phyloP scores from a whole-genome alignment of 2,797 vertebrate genomes.

The Poecilia gillii region DNA sequence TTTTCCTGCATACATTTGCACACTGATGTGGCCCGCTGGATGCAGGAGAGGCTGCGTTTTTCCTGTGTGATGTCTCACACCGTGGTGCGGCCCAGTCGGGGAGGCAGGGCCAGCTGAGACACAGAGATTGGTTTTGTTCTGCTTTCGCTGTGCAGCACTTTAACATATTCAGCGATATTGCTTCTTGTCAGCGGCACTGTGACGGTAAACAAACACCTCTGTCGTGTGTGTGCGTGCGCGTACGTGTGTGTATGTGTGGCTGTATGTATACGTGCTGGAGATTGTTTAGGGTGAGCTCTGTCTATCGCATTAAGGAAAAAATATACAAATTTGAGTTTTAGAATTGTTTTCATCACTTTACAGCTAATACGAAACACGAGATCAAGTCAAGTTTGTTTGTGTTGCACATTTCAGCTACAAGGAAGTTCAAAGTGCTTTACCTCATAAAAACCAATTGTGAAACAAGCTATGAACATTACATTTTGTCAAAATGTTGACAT shows the following conservation, averaged over 20 bases:
- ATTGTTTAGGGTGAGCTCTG: constrained; percentile 6
- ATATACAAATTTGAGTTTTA: constrained; percentile 2
- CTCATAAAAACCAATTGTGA: too few species aligned
- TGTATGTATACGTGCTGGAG: not conserved
- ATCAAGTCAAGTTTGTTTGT: not conserved
- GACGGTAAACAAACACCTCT: constrained; percentile 69
- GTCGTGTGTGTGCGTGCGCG: constrained; percentile 12
- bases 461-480: too few species aligned
- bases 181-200: constrained; percentile 67
- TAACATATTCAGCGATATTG: constrained; percentile 81
- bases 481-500: too few species aligned
- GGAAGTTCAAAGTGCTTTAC: too few species aligned
- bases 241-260: constrained; percentile 2
- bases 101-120: constrained; percentile 81
- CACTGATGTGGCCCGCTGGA: constrained; percentile 98
- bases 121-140: constrained; percentile 85
- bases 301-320: constrained; percentile 3
- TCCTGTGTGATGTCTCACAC: constrained; percentile 82
- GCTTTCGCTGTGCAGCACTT: constrained; percentile 72
- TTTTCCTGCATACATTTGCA: constrained; percentile 99
- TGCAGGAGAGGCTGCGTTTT: constrained; percentile 79
- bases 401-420: too few species aligned
- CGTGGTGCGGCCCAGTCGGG: constrained; percentile 79
- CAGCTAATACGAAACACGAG: constrained; percentile 10
- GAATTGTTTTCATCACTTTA: not conserved